These are phyloP conservation scores for Porites rus DNA, from an alignment of 92 coral and sea anemone genomes.

Conservation along the genomic window DNA sequence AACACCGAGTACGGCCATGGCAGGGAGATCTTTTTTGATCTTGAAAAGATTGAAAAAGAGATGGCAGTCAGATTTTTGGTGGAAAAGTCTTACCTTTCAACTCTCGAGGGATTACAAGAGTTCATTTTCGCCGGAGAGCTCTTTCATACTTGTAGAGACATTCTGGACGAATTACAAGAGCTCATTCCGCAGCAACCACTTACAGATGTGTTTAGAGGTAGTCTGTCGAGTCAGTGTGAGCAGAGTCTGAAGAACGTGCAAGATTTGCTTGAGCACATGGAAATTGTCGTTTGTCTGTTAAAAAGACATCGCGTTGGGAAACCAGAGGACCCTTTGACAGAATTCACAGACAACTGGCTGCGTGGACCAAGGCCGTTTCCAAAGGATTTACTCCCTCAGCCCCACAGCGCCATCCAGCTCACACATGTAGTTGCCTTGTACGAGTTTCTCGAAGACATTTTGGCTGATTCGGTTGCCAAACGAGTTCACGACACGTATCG, in stretches of 20 bases:
- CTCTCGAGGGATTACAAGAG: conserved; percentile 66
- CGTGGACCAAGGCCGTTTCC: conserved; percentile 87
- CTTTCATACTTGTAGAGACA: conserved; percentile 86
- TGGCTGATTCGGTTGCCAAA: conserved; percentile 83
- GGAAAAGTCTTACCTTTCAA: conserved; percentile 82
- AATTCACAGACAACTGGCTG: conserved; percentile 84
- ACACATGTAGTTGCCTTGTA: conserved; percentile 90
- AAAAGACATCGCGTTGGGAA: conserved; percentile 76
- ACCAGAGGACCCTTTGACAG: conserved; percentile 73
- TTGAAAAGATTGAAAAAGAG: conserved; percentile 84
- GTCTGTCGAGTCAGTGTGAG: conserved; percentile 66
- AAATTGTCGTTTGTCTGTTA: conserved; percentile 89
- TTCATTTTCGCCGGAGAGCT: conserved; percentile 93
- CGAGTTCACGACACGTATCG: conserved; percentile 74
- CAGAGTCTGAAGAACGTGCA: conserved; percentile 76
- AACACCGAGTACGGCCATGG: conserved; percentile 77
- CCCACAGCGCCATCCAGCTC: conserved; percentile 76
- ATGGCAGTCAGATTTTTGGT: conserved; percentile 77
- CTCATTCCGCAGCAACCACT: conserved; percentile 81
- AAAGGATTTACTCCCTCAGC: conserved; percentile 75
- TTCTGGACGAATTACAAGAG: conserved; percentile 79
- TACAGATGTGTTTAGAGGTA: conserved; percentile 67
- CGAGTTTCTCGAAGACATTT: conserved; percentile 87
- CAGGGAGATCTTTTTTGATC: conserved; percentile 78
- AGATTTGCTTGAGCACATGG: conserved; percentile 84